Evolutionary conservation across 2,113 vertebrate genomes (phyloP).

Genomic region (Callopanchax toddi): DNA sequence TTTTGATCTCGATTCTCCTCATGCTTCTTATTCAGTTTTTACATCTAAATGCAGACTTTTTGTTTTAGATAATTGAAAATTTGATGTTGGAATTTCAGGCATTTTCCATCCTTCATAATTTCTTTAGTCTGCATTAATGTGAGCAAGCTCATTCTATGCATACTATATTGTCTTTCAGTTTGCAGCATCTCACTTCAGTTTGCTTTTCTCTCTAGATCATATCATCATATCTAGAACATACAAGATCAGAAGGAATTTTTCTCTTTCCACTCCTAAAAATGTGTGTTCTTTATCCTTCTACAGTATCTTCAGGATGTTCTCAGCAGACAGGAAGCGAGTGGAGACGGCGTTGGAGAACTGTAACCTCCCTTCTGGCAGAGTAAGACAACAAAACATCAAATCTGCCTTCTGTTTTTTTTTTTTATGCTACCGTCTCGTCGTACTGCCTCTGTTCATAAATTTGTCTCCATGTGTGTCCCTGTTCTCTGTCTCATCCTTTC

Average conservation of each 20-base stretch:
- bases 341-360: slow-evolving; percentile 94
- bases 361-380: slow-evolving; percentile 93
- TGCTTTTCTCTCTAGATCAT: no score
- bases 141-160: no score
- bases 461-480: neutral
- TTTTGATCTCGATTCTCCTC: no score
- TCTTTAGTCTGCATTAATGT: no score
- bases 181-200: no score
- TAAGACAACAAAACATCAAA: slow-evolving; percentile 79
- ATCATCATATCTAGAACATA: no score
- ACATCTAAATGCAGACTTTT: no score
- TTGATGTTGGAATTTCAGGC: no score
- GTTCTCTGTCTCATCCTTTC: neutral
- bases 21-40: no score
- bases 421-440: slow-evolving; percentile 3
- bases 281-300: slow-evolving; percentile 42
- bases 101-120: no score
- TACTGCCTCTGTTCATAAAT: slow-evolving; percentile 13
- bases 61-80: no score
- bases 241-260: slow-evolving; percentile 1
- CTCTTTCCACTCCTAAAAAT: slow-evolving; percentile 27
- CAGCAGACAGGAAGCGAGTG: slow-evolving; percentile 93
- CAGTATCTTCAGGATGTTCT: slow-evolving; percentile 95
- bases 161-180: no score
- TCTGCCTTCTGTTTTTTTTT: slow-evolving; percentile 1